A percentile compares a stretch with the other conserved stretches of the same genome.
Evolutionary conservation across 2,888 invertebrate species (phyloP).

Genomic region (Eupelmus urozonus): DNA sequence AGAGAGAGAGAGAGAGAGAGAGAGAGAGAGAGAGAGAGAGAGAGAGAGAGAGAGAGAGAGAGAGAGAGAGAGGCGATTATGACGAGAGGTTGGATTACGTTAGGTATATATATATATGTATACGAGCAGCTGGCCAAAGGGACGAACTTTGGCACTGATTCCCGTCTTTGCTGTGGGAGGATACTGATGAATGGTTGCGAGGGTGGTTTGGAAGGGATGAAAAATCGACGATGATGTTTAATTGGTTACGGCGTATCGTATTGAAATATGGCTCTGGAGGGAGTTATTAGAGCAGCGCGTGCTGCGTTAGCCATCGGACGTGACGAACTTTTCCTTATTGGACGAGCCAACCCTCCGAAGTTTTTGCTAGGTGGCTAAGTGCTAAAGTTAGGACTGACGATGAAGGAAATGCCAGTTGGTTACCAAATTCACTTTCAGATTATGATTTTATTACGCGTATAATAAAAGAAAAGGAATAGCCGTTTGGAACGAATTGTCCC

Average conservation of each 20-base stretch:
- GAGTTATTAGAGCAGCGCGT: neutral
- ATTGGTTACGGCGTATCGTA: conserved; percentile 27
- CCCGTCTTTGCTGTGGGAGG: neutral
- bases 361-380: too few species aligned
- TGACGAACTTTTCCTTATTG: conserved; percentile 43
- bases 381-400: too few species aligned
- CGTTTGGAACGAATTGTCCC: too few species aligned
- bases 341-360: neutral
- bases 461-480: neutral
- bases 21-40: too few species aligned
- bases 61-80: too few species aligned
- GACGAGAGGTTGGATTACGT: conserved; percentile 6
- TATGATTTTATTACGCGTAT: neutral
- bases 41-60: too few species aligned
- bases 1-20: too few species aligned
- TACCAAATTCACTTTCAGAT: neutral
- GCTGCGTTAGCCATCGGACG: conserved; percentile 1
- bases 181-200: neutral
- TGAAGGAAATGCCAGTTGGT: too few species aligned
- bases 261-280: conserved; percentile 41
- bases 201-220: conserved; percentile 9
- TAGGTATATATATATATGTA: too few species aligned
- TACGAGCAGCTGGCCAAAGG: conserved; percentile 13
- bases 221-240: conserved; percentile 41
- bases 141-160: conserved; percentile 29